These are phyloP conservation scores for Octomys mimax DNA, from an alignment of 2,797 vertebrate species.

Conservation along the genomic window DNA sequence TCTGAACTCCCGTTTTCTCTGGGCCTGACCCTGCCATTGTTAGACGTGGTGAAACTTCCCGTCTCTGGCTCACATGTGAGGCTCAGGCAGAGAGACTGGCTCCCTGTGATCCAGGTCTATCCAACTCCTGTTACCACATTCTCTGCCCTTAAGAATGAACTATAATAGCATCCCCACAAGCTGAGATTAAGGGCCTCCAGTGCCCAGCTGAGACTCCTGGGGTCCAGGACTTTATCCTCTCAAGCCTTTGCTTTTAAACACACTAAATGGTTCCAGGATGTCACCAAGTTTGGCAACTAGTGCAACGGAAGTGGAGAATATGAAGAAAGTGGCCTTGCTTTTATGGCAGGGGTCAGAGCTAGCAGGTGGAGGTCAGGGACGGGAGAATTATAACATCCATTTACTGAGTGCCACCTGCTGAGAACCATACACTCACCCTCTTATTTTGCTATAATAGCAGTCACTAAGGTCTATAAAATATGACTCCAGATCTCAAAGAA, in stretches of 20 bases:
- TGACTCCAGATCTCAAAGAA: not conserved
- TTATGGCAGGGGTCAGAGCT: not conserved
- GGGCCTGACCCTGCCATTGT: too few relatives aligned
- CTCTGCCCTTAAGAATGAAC: not conserved
- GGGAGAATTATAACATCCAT: not conserved
- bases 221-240: not conserved
- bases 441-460: not conserved
- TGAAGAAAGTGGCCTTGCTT: not conserved
- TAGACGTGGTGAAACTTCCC: too few relatives aligned
- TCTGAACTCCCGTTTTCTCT: too few relatives aligned
- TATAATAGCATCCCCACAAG: not conserved
- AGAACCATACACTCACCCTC: accelerated
- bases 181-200: not conserved
- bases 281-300: not conserved
- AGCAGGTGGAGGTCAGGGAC: not conserved
- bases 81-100: not conserved
- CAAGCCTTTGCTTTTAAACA: not conserved
- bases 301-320: not conserved
- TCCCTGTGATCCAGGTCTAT: too few relatives aligned
- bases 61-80: not conserved
- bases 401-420: not conserved
- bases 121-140: not conserved
- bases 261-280: not conserved
- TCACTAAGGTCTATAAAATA: not conserved
- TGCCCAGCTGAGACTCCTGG: not conserved